Conservation (phyloP, 1,140 invertebrate species). For the Drosophila rhopaloa region DNA sequence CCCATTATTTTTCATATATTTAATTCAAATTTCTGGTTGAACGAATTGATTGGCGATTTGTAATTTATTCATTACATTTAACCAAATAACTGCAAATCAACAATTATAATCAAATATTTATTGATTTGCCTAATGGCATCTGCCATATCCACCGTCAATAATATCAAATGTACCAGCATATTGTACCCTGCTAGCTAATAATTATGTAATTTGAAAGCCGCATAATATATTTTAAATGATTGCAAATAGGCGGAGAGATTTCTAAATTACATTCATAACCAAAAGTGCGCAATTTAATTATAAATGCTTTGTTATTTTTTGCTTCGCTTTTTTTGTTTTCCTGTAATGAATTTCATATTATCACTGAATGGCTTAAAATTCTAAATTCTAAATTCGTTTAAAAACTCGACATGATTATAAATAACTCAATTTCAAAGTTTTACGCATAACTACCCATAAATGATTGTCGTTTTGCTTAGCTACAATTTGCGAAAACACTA, state of each 20-base stretch:
- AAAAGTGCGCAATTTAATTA: constrained; percentile 61
- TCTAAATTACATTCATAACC: constrained; percentile 25
- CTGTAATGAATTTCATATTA: no score
- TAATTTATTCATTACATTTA: constrained; percentile 58
- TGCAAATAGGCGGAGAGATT: constrained; percentile 8
- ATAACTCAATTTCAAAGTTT: no score
- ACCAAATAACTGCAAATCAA: constrained; percentile 75
- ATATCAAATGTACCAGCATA: constrained; percentile 26
- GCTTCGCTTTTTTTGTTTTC: not conserved
- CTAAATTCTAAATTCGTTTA: no score
- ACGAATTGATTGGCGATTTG: constrained; percentile 32
- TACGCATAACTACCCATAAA: no score
- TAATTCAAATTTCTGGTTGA: constrained; percentile 22
- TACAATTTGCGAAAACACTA: no score
- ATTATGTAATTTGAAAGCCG: constrained; percentile 55
- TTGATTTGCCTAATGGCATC: constrained; percentile 71
- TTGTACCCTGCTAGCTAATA: constrained; percentile 36
- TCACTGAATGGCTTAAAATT: no score
- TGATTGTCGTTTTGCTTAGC: no score
- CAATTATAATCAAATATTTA: constrained; percentile 80
- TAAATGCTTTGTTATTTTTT: constrained; percentile 7
- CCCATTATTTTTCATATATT: constrained; percentile 5
- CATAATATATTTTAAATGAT: constrained; percentile 26
- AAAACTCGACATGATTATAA: no score
- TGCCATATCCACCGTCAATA: constrained; percentile 11